A percentile compares a stretch with the other conserved stretches of the same genome.
Conservation (phyloP, 2,888 invertebrate species). For the Troides helena region DNA sequence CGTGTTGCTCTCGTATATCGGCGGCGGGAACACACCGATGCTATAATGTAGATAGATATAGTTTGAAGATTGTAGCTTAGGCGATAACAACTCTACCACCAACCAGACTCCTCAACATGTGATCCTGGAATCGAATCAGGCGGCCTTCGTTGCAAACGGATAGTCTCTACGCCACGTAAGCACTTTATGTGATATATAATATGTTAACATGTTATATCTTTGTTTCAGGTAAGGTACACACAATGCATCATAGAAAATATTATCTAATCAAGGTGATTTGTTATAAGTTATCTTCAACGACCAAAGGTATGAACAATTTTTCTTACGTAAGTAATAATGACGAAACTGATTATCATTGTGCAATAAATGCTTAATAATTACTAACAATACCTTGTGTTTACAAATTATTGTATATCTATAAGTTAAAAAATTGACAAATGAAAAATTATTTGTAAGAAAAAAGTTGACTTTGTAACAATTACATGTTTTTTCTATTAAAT, state of each 20-base stretch:
- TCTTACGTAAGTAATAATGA: conserved; percentile 55
- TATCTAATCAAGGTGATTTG: background rate
- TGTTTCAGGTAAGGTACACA: conserved; percentile 57
- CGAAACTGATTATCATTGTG: conserved; percentile 48
- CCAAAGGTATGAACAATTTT: conserved; percentile 41
- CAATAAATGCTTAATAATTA: conserved; percentile 24
- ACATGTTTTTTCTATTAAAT: background rate
- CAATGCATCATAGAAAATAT: background rate
- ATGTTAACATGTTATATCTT: conserved; percentile 35
- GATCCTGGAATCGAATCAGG: no score
- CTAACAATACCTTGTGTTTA: conserved; percentile 2
- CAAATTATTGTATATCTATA: background rate
- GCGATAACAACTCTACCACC: no score
- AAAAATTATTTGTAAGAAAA: background rate
- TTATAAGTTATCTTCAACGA: conserved; percentile 9
- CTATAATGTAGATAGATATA: no score
- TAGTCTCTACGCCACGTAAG: no score
- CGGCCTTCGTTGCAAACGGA: no score
- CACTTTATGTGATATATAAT: background rate
- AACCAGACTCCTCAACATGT: no score
- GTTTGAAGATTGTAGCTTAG: no score
- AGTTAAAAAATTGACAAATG: background rate
- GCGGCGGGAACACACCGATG: no score
- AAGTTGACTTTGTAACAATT: background rate
- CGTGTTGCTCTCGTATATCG: no score